These are phyloP conservation scores for Poecilia velifera DNA, from an alignment of 2,797 vertebrate genomes.

Conservation along the genomic window DNA sequence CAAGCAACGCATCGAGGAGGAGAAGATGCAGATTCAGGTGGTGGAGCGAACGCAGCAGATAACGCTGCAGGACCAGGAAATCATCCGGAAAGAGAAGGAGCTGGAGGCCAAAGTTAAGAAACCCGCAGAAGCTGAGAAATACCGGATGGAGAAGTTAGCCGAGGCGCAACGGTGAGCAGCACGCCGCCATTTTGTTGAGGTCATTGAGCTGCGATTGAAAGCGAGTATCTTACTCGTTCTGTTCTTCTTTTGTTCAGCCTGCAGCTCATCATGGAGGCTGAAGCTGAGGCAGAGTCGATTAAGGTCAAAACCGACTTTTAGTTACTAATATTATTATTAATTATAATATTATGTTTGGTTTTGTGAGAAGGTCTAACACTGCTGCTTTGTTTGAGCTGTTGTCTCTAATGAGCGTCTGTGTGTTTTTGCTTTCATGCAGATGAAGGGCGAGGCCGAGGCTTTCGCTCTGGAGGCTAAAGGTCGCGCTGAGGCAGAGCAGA, in stretches of 20 bases:
- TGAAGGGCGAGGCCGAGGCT: slow-evolving; percentile 90
- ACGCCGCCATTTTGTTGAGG: not conserved
- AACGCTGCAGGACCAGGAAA: slow-evolving; percentile 92
- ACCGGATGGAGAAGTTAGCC: slow-evolving; percentile 86
- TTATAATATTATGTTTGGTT: not conserved
- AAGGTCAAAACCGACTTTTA: slow-evolving; percentile 76
- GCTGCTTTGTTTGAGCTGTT: not conserved
- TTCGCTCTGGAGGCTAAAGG: slow-evolving; percentile 89
- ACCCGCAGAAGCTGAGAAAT: slow-evolving; percentile 90
- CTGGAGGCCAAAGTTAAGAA: slow-evolving; percentile 90
- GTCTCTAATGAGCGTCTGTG: not conserved
- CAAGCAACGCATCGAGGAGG: slow-evolving; percentile 94
- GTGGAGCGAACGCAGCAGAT: slow-evolving; percentile 93
- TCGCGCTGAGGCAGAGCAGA: slow-evolving; percentile 90
- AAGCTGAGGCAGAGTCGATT: slow-evolving; percentile 90
- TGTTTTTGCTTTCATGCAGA: slow-evolving; percentile 67
- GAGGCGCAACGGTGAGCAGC: slow-evolving; percentile 85
- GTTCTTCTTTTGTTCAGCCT: slow-evolving; percentile 69
- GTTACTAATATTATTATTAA: not conserved
- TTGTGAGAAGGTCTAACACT: not conserved
- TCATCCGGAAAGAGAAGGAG: slow-evolving; percentile 88
- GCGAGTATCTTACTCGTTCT: not conserved
- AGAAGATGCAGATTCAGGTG: slow-evolving; percentile 92
- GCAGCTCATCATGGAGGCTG: slow-evolving; percentile 92
- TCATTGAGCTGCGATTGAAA: not conserved